Conservation (phyloP, 2,797 vertebrate genomes). For the Sebastes diaconus region DNA sequence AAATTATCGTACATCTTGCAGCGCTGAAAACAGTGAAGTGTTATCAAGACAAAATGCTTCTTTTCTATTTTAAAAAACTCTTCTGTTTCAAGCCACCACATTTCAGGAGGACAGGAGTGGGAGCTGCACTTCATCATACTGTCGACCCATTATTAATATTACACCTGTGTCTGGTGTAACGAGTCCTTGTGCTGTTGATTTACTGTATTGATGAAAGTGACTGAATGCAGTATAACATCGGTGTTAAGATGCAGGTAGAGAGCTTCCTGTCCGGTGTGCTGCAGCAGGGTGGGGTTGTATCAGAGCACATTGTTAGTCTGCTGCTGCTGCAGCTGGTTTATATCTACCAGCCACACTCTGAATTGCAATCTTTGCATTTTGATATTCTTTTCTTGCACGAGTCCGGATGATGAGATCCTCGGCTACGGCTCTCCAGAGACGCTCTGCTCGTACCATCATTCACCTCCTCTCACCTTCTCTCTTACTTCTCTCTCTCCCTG, state of each 20-base stretch:
- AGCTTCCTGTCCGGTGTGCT: neutral
- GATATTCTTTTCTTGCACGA: neutral
- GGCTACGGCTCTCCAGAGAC: neutral
- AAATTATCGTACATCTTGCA: no score
- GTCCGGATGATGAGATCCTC: conserved; percentile 1
- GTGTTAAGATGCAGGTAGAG: neutral
- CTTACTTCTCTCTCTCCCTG: neutral
- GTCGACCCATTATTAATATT: neutral
- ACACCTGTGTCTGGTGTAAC: neutral
- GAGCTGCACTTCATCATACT: neutral
- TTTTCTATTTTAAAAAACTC: no score
- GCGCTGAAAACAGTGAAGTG: no score
- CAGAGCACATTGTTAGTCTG: neutral
- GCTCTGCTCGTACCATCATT: neutral
- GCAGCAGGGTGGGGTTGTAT: neutral
- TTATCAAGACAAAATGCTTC: no score
- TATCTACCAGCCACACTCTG: neutral
- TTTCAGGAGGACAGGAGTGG: neutral
- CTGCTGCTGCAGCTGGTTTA: neutral
- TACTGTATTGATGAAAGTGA: neutral
- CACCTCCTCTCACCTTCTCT: neutral
- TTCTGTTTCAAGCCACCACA: neutral
- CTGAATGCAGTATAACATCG: no score
- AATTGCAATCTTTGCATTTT: conserved; percentile 2
- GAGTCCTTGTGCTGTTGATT: neutral